phyloP scores from a whole-genome alignment of 2,113 vertebrate species.

The Neoarius graeffei region DNA sequence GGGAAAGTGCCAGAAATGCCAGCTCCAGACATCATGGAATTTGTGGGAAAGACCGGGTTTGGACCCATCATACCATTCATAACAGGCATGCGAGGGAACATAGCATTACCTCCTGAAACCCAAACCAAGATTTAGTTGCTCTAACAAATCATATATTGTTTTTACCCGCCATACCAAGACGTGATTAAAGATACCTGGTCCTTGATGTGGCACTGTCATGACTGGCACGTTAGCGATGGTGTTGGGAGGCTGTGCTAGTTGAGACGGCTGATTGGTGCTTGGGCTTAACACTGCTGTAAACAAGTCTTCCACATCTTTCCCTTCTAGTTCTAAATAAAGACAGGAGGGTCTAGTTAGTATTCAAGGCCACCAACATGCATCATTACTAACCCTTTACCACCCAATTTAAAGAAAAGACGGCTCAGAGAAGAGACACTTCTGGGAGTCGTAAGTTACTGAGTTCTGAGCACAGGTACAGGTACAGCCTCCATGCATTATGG shows the following conservation, averaged over 20 bases:
- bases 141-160: neutral
- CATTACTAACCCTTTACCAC: neutral
- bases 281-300: constrained; percentile 95
- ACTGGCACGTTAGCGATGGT: constrained; percentile 47
- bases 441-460: neutral
- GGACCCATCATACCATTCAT: constrained; percentile 88
- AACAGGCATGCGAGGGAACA: constrained; percentile 82
- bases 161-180: too few relatives aligned
- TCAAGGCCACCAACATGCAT: neutral
- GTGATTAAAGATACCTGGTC: constrained; percentile 67
- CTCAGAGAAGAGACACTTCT: neutral
- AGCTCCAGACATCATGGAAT: constrained; percentile 71
- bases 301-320: constrained; percentile 95
- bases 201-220: constrained; percentile 70
- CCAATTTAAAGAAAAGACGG: neutral
- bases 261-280: constrained; percentile 69
- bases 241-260: constrained; percentile 64
- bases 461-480: neutral
- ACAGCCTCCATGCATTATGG: neutral
- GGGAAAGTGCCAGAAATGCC: constrained; percentile 72
- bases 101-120: constrained; percentile 69
- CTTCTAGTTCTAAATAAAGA: constrained; percentile 82
- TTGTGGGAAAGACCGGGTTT: constrained; percentile 72
- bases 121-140: constrained; percentile 14
- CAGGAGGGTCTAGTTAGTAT: neutral